phyloP scores from a whole-genome alignment of 1,140 invertebrate genomes.

The Bombus superbus region DNA sequence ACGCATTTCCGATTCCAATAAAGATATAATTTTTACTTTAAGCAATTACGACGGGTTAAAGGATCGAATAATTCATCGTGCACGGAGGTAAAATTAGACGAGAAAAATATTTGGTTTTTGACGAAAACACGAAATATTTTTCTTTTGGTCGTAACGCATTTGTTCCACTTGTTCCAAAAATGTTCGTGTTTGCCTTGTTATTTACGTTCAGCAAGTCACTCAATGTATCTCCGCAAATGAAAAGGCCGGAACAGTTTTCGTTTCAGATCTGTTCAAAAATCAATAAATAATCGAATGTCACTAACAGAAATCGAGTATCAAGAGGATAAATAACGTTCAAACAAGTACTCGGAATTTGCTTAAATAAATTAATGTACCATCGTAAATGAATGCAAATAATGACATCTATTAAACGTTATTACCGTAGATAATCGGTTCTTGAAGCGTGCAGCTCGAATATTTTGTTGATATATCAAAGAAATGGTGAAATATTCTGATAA shows the following conservation, averaged over 20 bases:
- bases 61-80: not conserved
- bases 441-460: not conserved
- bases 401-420: slow-evolving; percentile 3
- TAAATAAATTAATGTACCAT: not conserved
- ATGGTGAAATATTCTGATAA: slow-evolving; percentile 39
- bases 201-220: not conserved
- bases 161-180: not conserved
- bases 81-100: not conserved
- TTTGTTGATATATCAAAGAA: slow-evolving; percentile 20
- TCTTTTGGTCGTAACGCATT: not conserved
- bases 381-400: not conserved
- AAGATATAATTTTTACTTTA: not conserved
- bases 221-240: not conserved
- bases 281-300: not conserved
- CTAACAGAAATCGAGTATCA: not conserved
- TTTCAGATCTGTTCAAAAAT: not conserved
- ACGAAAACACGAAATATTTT: not conserved
- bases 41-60: not conserved
- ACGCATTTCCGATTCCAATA: too few relatives aligned
- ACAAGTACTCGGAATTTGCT: not conserved
- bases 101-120: not conserved
- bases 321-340: not conserved
- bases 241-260: not conserved
- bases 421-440: not conserved
- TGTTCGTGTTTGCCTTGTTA: not conserved